Percentiles rank a stretch among this genome's conserved stretches.
Conservation (phyloP, 2,113 vertebrate genomes). For the Corapipo altera region DNA sequence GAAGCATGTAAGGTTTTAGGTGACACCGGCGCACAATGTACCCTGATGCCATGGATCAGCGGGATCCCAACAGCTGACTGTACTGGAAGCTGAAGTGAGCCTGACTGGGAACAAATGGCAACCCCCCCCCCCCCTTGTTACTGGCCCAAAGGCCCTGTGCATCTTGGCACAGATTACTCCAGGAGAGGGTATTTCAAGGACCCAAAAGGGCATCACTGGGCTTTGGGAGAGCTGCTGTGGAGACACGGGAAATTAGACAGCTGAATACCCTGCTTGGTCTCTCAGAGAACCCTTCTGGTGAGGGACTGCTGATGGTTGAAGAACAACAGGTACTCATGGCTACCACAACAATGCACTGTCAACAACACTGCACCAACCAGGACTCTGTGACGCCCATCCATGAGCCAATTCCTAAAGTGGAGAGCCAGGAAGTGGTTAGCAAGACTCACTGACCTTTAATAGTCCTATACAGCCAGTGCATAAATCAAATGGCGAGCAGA, state of each 20-base stretch:
- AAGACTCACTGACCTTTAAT: not conserved
- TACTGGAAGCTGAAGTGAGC: not conserved
- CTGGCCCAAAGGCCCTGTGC: not conserved
- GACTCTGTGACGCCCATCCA: not conserved
- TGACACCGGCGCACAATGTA: fast-evolving
- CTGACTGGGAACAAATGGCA: not conserved
- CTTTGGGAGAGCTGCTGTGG: not conserved
- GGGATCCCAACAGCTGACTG: not conserved
- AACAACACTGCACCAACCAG: not conserved
- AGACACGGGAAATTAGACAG: not conserved
- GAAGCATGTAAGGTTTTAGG: not conserved
- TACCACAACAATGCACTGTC: no score
- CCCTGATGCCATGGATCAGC: not conserved
- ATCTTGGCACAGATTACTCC: not conserved
- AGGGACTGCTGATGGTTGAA: fast-evolving
- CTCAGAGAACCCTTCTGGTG: not conserved
- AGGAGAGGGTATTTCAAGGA: not conserved
- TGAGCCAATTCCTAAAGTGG: not conserved
- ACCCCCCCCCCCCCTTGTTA: not conserved
- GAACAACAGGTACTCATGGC: not conserved
- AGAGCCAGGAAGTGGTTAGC: not conserved
- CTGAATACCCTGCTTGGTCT: not conserved
- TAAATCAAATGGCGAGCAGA: not conserved
- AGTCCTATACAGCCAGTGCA: not conserved
- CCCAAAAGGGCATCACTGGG: not conserved